phyloP scores from a whole-genome alignment of 2,888 invertebrate genomes.

The Perithous albicinctus region DNA sequence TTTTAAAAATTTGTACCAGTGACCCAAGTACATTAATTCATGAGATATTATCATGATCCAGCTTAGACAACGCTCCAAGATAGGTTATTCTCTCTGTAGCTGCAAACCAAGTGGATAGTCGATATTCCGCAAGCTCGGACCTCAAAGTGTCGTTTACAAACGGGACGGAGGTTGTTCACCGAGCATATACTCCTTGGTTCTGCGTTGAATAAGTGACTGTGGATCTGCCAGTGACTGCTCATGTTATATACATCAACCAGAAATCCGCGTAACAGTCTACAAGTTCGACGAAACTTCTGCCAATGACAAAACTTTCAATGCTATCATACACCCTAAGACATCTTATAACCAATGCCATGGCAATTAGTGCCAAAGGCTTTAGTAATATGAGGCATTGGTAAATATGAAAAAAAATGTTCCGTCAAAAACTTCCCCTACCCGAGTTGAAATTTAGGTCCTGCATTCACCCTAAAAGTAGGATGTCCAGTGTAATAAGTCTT shows the following conservation, averaged over 20 bases:
- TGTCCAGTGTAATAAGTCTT: too few species aligned
- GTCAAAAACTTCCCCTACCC: too few species aligned
- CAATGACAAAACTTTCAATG: slow-evolving; percentile 51
- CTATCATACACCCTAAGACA: background rate
- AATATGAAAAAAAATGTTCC: too few species aligned
- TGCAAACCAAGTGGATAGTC: slow-evolving; percentile 39
- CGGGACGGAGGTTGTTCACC: slow-evolving; percentile 25
- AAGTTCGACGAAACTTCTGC: slow-evolving; percentile 57
- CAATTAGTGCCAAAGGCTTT: background rate
- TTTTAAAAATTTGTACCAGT: too few species aligned
- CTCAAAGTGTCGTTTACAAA: slow-evolving; percentile 65
- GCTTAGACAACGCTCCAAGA: too few species aligned
- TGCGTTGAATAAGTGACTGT: slow-evolving; percentile 52
- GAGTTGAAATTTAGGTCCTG: too few species aligned
- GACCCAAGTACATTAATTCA: too few species aligned
- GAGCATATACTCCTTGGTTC: slow-evolving; percentile 44
- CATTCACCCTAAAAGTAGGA: too few species aligned
- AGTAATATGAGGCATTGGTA: too few species aligned
- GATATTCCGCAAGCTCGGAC: slow-evolving; percentile 54
- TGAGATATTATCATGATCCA: too few species aligned
- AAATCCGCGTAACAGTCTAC: slow-evolving; percentile 28
- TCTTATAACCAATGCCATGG: background rate
- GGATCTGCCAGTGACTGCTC: slow-evolving; percentile 52
- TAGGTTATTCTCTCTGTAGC: too few species aligned
- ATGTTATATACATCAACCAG: slow-evolving; percentile 43